These are phyloP conservation scores for Solenodon paradoxus DNA, from an alignment of 2,113 vertebrate species.

Conservation along the genomic window DNA sequence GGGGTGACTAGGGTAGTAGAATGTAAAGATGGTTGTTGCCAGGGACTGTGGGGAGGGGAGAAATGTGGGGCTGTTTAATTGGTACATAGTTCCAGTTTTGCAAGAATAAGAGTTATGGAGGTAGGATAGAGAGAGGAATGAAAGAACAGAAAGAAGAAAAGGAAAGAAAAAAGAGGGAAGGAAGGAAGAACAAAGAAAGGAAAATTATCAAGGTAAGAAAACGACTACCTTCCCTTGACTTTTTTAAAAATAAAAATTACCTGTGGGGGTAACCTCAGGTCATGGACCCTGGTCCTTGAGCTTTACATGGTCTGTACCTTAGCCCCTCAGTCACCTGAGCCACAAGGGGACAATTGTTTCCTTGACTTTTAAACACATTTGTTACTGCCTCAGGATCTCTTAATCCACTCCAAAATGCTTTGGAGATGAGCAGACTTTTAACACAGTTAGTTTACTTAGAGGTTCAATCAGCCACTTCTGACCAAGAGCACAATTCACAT, in stretches of 20 bases:
- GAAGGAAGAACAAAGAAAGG: not conserved
- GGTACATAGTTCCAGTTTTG: not conserved
- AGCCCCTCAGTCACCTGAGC: too few species aligned
- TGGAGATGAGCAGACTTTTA: not conserved
- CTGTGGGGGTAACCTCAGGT: too few species aligned
- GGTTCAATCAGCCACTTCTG: too few species aligned
- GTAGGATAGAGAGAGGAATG: not conserved
- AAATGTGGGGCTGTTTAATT: not conserved
- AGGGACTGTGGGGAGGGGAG: not conserved
- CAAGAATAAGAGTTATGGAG: not conserved
- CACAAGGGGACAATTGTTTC: too few species aligned
- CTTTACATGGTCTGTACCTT: too few species aligned
- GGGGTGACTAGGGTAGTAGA: not conserved
- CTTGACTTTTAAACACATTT: constrained; percentile 9
- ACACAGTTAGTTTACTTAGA: too few species aligned
- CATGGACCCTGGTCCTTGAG: too few species aligned
- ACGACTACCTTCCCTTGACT: not conserved
- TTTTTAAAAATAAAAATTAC: too few species aligned
- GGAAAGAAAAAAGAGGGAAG: not conserved
- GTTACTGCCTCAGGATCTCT: not conserved
- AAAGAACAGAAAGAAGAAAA: too few species aligned
- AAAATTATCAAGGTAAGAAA: not conserved
- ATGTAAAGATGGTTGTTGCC: not conserved
- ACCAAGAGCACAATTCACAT: too few species aligned
- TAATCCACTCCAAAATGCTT: not conserved